Evolutionary conservation across 1,140 invertebrate species (phyloP), one percentile per base, ranked within the genome.

Genomic region (Aphelinus certus): DNA sequence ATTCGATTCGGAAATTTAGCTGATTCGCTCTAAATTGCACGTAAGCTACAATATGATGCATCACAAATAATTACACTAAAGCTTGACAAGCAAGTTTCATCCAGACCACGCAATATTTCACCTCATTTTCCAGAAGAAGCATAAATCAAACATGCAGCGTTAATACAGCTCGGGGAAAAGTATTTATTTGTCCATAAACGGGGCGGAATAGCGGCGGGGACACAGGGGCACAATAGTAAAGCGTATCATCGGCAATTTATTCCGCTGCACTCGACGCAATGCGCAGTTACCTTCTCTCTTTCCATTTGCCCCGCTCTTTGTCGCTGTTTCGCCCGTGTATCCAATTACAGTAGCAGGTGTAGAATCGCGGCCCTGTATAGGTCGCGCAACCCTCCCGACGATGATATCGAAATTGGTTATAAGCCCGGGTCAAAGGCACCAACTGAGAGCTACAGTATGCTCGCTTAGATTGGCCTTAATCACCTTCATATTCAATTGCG

Each of bases 381-480:
- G 26, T 45, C 58, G 42, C n/a, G 26, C 1, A 42, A 9, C n/a
- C 3, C 51, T 26, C 26, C 26, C 26, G 26, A 26, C 26, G 26
- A 26, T 43, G 46, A 64, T 72, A 72, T 65, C 70, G 70, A 72
- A 72, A 72, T 72, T 56, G 70, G 61, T 56, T 72, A 72, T 72
- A 72, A 72, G 51, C 70, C 58, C 4, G 56, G 10, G n/a, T 2
- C 43, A 65, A 49, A 47, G 47, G 63, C 26, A 4, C 10, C 49
- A 26, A 10, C 5, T 9, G 47, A 26, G 26, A 26, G 26, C 26
- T 26, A 26, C 26, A 26, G 26, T 26, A 26, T 26, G 26, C 51
- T 79, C 43, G 45, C 7, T 10, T 43, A 57, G 46, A 76, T 76
- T 76, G 69, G 68, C 79, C 79, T 75, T 80, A 76, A 79, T 79